Evolutionary conservation across 92 coral and sea anemone genomes (phyloP).

Genomic region (Scolanthus callimorphus): DNA sequence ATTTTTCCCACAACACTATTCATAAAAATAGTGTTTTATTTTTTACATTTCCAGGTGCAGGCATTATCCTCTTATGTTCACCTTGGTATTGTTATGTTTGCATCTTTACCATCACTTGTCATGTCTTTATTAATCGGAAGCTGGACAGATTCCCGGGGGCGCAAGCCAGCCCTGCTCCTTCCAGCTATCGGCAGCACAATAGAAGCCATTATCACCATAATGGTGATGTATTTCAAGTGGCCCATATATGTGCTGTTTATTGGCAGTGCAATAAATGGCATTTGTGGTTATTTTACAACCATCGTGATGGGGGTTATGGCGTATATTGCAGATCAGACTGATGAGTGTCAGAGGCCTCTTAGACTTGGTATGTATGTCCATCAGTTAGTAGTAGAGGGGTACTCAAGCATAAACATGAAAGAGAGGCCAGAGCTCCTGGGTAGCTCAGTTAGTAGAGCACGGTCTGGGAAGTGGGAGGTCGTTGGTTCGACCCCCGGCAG

Average conservation of each 20-base stretch:
- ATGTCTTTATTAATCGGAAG: slow-evolving; percentile 61
- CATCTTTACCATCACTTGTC: slow-evolving; percentile 59
- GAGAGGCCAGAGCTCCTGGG: too few relatives aligned
- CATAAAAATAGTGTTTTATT: too few relatives aligned
- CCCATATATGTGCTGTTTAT: slow-evolving; percentile 70
- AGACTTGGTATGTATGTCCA: slow-evolving; percentile 49
- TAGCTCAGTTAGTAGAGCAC: too few relatives aligned
- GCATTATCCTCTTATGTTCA: slow-evolving; percentile 59
- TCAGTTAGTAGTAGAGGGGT: too few relatives aligned
- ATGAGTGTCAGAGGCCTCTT: slow-evolving; percentile 51
- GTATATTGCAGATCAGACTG: slow-evolving; percentile 72
- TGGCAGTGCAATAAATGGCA: slow-evolving; percentile 58
- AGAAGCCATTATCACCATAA: slow-evolving; percentile 45
- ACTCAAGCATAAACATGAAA: too few relatives aligned
- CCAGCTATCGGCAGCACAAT: slow-evolving; percentile 61
- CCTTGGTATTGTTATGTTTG: slow-evolving; percentile 63
- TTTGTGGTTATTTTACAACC: slow-evolving; percentile 68
- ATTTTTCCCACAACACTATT: too few relatives aligned
- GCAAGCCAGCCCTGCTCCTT: slow-evolving; percentile 54
- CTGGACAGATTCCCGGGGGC: slow-evolving; percentile 70
- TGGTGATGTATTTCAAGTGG: slow-evolving; percentile 60
- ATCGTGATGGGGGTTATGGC: slow-evolving; percentile 63
- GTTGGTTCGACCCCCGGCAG: too few relatives aligned
- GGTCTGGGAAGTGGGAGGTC: too few relatives aligned
- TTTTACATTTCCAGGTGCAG: slow-evolving; percentile 47